Evolutionary conservation across 2,888 invertebrate species (phyloP).

Genomic region (Diloba caeruleocephala): DNA sequence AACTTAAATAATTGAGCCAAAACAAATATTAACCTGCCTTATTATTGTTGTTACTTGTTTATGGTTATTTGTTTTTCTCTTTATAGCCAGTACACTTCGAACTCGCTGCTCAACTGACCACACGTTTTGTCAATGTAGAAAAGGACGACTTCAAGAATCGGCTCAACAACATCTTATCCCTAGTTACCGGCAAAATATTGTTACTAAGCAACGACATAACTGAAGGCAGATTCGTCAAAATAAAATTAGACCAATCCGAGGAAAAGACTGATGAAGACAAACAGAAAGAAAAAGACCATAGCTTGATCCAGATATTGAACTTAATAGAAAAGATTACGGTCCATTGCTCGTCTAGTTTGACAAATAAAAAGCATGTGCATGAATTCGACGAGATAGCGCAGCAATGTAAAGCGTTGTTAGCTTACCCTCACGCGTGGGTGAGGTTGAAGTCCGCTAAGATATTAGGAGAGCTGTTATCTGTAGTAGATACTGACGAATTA

Average conservation of each 20-base stretch:
- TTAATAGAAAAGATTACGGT: constrained; percentile 91
- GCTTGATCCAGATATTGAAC: constrained; percentile 93
- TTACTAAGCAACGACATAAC: constrained; percentile 81
- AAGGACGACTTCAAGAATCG: constrained; percentile 91
- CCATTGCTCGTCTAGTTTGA: constrained; percentile 90
- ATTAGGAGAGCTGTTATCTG: constrained; percentile 91
- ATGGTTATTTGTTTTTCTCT: constrained; percentile 4
- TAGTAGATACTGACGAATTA: constrained; percentile 90
- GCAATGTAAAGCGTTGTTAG: constrained; percentile 92
- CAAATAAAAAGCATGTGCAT: constrained; percentile 77
- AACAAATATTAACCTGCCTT: too few species aligned
- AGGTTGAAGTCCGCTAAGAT: constrained; percentile 93
- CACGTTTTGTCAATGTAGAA: constrained; percentile 94
- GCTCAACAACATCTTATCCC: constrained; percentile 89
- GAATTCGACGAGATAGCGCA: constrained; percentile 90
- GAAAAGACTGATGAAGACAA: constrained; percentile 87
- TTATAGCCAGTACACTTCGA: constrained; percentile 91
- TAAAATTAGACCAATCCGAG: constrained; percentile 77
- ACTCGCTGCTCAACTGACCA: constrained; percentile 93
- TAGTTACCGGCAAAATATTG: constrained; percentile 87
- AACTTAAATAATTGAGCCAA: too few species aligned
- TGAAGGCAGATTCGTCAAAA: constrained; percentile 90
- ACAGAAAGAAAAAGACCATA: constrained; percentile 92
- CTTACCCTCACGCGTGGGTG: constrained; percentile 96
- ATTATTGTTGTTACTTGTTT: too few species aligned